Conservation (phyloP, 2,113 vertebrate species). For the Crotalus tigris region DNA sequence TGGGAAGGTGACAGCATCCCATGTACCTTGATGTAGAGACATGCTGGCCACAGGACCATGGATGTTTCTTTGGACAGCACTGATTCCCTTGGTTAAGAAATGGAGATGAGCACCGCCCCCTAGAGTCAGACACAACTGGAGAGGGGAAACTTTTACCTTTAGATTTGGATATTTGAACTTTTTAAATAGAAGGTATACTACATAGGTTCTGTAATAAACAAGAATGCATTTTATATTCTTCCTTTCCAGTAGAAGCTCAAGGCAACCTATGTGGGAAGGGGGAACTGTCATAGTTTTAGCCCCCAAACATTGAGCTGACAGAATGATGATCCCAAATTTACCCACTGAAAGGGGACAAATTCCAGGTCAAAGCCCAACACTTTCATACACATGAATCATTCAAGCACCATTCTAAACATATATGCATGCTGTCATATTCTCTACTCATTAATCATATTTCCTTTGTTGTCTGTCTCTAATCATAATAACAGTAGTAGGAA, state of each 20-base stretch:
- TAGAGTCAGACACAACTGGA: neutral
- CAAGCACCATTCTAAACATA: neutral
- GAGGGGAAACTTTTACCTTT: neutral
- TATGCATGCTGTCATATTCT: neutral
- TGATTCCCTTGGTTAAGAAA: neutral
- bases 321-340: neutral
- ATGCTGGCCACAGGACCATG: neutral
- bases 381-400: neutral
- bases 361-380: neutral
- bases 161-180: neutral
- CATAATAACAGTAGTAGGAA: neutral
- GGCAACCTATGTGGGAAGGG: neutral
- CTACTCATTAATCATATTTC: neutral
- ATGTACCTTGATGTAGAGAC: too few species aligned
- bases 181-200: neutral
- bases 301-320: neutral
- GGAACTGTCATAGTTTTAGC: neutral
- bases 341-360: neutral
- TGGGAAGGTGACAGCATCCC: neutral
- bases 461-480: neutral
- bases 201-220: neutral
- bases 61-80: neutral
- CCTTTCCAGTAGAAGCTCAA: neutral
- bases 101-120: neutral
- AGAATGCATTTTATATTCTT: neutral